These are phyloP conservation scores for Pygoscelis antarcticus DNA, from an alignment of 2,113 vertebrate genomes.

Conservation along the genomic window DNA sequence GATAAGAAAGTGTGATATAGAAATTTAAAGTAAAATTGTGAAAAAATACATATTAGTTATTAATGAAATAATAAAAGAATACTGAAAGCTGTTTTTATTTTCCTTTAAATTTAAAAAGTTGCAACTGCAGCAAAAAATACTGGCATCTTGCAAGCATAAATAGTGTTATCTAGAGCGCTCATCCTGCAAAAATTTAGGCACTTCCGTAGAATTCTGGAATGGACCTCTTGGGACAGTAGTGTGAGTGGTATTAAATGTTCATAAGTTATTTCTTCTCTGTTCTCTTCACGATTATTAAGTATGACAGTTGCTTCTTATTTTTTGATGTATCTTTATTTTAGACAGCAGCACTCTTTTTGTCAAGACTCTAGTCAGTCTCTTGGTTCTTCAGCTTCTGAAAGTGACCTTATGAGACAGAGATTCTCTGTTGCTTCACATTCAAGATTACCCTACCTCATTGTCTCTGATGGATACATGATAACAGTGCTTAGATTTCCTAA, in stretches of 20 bases:
- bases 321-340: constrained; percentile 60
- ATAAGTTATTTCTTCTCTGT: not conserved
- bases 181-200: not conserved
- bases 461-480: constrained; percentile 94
- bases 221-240: not conserved
- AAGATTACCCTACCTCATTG: constrained; percentile 83
- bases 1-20: not conserved
- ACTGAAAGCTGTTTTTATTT: not conserved
- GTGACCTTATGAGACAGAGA: constrained; percentile 85
- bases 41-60: not conserved
- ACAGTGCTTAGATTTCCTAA: constrained; percentile 82
- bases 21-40: not conserved
- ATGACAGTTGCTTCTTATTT: not conserved
- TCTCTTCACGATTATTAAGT: not conserved
- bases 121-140: not conserved
- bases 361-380: constrained; percentile 74
- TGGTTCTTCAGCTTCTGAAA: constrained; percentile 85
- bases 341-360: constrained; percentile 72
- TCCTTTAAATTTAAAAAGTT: not conserved
- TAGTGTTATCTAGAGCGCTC: not conserved
- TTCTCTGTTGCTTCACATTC: constrained; percentile 92
- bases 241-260: not conserved
- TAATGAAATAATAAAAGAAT: not conserved
- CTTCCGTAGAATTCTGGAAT: not conserved
- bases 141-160: not conserved